phyloP scores from a whole-genome alignment of 2,113 vertebrate genomes.

The mouse (Mus musculus) region GRCm39 chr4:107023001-107023500 shows the following conservation, averaged over 20 bases:
- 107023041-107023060: constrained; percentile 76
- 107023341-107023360: not conserved
- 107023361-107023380: constrained; percentile 46
- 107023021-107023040: constrained; percentile 75
- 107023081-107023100: constrained; percentile 76
- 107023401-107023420: not conserved
- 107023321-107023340: not conserved
- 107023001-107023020: constrained; percentile 62
- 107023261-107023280: constrained; percentile 66
- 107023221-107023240: constrained; percentile 35
- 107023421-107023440: constrained; percentile 19
- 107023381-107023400: not conserved
- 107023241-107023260: constrained; percentile 51
- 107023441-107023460: constrained; percentile 43
- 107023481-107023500: not conserved
- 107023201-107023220: constrained; percentile 46
- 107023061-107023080: constrained; percentile 74
- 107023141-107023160: constrained; percentile 1
- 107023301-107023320: constrained; percentile 46
- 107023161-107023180: constrained; percentile 31
- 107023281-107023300: constrained; percentile 7
- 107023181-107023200: constrained; percentile 46
- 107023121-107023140: constrained; percentile 56
- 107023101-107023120: constrained; percentile 70
- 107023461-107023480: not conserved